phyloP scores from a whole-genome alignment of 2,888 invertebrate genomes.

The Leucoma salicis region DNA sequence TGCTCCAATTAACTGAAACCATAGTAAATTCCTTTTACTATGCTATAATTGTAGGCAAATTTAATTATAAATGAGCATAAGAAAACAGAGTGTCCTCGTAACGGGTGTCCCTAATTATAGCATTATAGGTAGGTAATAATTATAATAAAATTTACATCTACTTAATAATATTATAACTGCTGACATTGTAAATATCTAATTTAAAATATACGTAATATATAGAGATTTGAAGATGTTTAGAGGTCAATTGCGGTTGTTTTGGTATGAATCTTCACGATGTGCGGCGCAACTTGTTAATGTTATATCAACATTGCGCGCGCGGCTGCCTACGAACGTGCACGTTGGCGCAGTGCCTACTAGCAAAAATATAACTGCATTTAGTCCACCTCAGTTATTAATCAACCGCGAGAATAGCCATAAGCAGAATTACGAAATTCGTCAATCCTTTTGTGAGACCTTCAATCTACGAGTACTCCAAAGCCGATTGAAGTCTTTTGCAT shows the following conservation, averaged over 20 bases:
- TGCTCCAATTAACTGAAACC: too few species aligned
- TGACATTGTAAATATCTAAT: too few species aligned
- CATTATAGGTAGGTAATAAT: too few species aligned
- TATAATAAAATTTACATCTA: too few species aligned
- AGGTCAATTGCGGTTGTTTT: conserved; percentile 41
- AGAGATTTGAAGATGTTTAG: conserved; percentile 31
- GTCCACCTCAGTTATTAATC: conserved; percentile 44
- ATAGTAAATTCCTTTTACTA: too few species aligned
- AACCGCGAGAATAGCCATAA: conserved; percentile 45
- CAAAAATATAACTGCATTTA: conserved; percentile 37
- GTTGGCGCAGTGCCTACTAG: conserved; percentile 48
- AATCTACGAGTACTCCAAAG: conserved; percentile 58
- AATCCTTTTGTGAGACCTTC: conserved; percentile 62
- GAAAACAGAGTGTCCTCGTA: too few species aligned
- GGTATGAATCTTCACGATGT: conserved; percentile 33
- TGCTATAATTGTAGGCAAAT: too few species aligned
- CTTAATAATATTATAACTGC: too few species aligned
- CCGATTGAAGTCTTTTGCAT: conserved; percentile 53
- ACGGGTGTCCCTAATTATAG: too few species aligned
- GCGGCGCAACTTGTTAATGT: conserved; percentile 13
- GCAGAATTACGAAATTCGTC: conserved; percentile 56
- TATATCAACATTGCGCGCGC: conserved; percentile 61
- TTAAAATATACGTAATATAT: too few species aligned
- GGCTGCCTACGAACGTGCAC: conserved; percentile 66
- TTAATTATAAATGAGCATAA: too few species aligned